Base-by-base conservation (phyloP, 2,113 vertebrate species). In the Psilopsiagon aymara region DNA sequence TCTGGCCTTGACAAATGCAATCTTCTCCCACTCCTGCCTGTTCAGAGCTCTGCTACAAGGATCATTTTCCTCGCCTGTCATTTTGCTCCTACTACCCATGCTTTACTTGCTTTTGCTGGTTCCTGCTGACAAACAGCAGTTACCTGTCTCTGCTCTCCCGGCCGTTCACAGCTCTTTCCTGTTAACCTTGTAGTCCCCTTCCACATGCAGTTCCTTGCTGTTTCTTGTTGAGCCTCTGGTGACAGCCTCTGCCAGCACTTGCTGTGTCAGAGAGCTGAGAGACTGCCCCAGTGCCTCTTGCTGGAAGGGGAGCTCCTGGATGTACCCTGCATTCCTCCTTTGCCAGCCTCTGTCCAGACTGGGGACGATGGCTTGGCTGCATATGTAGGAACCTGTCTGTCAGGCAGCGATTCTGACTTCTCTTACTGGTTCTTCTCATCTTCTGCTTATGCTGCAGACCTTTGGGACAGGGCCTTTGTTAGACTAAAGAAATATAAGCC, bases 1-100 rank as follows among this genome's bases (percentile, higher is more conserved):
- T 94, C 81, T 73, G 77, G 89, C 81, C 94, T 95, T 95, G 95
- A 96, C 88, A 97, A 96, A 95, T 95, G 86, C 91, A 95, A 84
- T 95, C 95, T 97, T 96, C 94, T 92, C 86, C 93, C 74, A 79
- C 77, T 95, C 90, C 83, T 95, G 93, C 93, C 84, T 92, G 77
- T 62, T 94, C 89, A 47, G 94, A 82, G 91, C 89, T 91, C 67
- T 89, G 89, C 94, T 87, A 84, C 77, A 51, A 92, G 91, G 86
- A 94, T 95, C 91, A 20, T 95, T 95, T 92, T 96, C 94, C 86
- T 90, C 1, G 13, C 94, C 95, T 96, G 95, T 96, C 93, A 86
- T 90, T 89, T 92, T 41, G 82, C 93, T 88, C 0, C 5, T 94
- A 87, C 95, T 94, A 88, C 93, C 95, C 66, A n/a, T 94, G 87